Base-by-base conservation (phyloP, 2,888 invertebrate species). In the Conchocele bisecta region DNA sequence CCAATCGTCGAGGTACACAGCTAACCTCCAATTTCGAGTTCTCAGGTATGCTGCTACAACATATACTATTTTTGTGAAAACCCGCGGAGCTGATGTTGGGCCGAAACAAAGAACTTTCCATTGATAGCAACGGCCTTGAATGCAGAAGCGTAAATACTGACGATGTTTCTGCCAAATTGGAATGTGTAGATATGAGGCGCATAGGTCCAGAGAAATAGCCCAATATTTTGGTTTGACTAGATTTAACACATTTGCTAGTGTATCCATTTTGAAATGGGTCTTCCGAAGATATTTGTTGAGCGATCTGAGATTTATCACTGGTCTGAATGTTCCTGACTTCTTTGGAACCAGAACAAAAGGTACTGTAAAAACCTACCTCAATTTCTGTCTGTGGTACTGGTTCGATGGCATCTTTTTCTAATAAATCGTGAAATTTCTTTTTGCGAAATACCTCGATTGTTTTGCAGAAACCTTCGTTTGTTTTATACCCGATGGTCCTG, bases 1-100 rank as follows among this genome's bases (percentile, higher is more conserved):
- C 66, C 73, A 70, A 58, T 76, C 76, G 69, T 76, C 76, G 31
- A 70, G 53, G 33, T 74, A 74, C 26, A n/a, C n/a, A n/a, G n/a
- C n/a, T n/a, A n/a, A n/a, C 24, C 57, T 33, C 17, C 74, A 31
- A 26, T 37, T 41, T 50, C 51, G 59, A 37, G 39, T 9, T n/a
- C 60, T 22, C 20, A 70, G n/a, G 35, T 54, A 37, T 3, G 53
- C 63, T 65, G 58, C 64, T 28, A 69, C 65, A n/a, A 68, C 73
- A 5, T 63, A 31, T 9, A 74, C 46, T 33, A 69, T 20, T 39
- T 65, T 77, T n/a, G 67, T 74, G 11, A 70, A 70, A 3, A 57
- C 31, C n/a, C n/a, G n/a, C 3, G 63, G 69, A 11, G 66, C 61
- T 4, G 31, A 20, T 13, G 68, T 41, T 20, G 53, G 66, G 5